Evolutionary conservation across 2,888 invertebrate species (phyloP).

Genomic region (Clitarchus hookeri): DNA sequence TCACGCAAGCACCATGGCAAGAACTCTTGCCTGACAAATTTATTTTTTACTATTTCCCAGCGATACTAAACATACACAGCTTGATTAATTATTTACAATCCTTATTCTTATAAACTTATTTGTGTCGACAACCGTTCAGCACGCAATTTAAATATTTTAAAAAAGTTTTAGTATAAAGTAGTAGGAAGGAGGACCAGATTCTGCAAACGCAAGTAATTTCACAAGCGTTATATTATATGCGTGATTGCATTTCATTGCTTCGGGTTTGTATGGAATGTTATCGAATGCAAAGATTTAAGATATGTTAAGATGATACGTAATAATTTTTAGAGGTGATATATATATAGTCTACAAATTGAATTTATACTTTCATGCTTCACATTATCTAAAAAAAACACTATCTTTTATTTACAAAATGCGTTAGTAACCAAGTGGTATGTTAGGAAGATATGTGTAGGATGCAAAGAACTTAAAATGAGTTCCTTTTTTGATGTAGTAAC

Average conservation of each 20-base stretch:
- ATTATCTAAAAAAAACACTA: background rate
- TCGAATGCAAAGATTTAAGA: background rate
- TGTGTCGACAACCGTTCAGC: background rate
- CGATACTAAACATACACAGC: background rate
- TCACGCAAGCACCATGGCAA: background rate
- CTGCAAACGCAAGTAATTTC: background rate
- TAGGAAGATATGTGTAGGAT: background rate
- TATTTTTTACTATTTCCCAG: background rate
- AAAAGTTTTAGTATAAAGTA: background rate
- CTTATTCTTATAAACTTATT: background rate
- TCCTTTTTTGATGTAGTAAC: background rate
- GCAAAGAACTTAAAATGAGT: background rate
- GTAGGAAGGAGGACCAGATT: background rate
- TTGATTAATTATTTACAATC: background rate
- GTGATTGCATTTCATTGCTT: background rate
- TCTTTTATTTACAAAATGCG: background rate
- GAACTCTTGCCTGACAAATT: conserved; percentile 5
- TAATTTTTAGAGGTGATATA: background rate
- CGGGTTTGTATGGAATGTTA: background rate
- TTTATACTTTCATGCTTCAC: background rate
- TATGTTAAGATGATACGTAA: conserved; percentile 2
- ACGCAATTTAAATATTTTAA: background rate
- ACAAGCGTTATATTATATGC: background rate
- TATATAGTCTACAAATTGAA: background rate
- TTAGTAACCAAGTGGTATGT: background rate